phyloP scores from a whole-genome alignment of 2,113 vertebrate genomes.

The Stegastes partitus region DNA sequence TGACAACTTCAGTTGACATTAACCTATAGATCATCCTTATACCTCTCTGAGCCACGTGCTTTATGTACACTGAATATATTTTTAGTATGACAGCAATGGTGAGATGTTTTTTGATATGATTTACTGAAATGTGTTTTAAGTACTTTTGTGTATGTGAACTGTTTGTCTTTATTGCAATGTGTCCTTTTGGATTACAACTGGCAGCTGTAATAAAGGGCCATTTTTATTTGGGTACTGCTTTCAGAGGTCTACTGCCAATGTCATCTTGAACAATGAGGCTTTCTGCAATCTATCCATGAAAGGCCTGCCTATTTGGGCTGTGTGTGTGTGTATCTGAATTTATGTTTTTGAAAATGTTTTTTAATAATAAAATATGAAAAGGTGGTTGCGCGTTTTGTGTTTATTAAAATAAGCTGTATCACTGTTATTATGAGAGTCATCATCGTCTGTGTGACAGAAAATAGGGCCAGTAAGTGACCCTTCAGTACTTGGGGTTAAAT shows the following conservation, averaged over 20 bases:
- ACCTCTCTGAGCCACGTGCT: slow-evolving; percentile 25
- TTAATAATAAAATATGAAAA: slow-evolving; percentile 62
- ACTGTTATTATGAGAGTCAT: neutral
- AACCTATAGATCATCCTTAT: slow-evolving; percentile 17
- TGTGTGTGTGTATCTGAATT: slow-evolving; percentile 40
- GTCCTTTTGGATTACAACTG: slow-evolving; percentile 38
- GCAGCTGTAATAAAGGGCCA: slow-evolving; percentile 55
- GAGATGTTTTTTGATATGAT: slow-evolving; percentile 14
- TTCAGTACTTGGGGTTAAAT: no score
- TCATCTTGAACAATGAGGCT: slow-evolving; percentile 17
- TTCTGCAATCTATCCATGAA: slow-evolving; percentile 33
- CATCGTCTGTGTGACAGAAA: neutral
- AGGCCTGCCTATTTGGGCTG: slow-evolving; percentile 9
- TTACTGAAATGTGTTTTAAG: slow-evolving; percentile 34
- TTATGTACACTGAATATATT: slow-evolving; percentile 47
- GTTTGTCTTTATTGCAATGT: slow-evolving; percentile 27
- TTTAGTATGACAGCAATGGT: slow-evolving; percentile 7
- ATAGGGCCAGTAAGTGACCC: no score
- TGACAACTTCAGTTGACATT: neutral
- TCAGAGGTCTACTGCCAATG: slow-evolving; percentile 16
- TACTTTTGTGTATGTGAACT: slow-evolving; percentile 18
- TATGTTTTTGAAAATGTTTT: slow-evolving; percentile 34
- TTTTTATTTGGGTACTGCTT: slow-evolving; percentile 24
- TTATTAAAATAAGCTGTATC: neutral
- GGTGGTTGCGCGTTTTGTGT: neutral